These are phyloP conservation scores for Melitaea cinxia DNA, from an alignment of 1,140 invertebrate genomes.

Conservation along the genomic window DNA sequence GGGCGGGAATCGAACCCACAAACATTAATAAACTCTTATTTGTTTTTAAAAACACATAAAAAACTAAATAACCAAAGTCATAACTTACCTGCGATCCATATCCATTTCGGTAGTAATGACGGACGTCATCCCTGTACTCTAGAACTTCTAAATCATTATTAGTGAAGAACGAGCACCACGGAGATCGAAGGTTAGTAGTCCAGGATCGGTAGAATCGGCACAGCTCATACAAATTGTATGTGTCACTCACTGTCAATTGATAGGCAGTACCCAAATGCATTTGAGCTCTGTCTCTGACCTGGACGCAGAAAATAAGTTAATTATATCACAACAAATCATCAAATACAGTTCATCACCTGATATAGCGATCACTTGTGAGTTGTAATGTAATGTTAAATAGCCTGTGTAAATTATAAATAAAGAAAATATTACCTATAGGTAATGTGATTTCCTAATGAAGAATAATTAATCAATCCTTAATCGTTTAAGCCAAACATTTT, in stretches of 20 bases:
- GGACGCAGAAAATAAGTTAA: neutral
- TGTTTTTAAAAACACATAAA: neutral
- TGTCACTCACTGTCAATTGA: slow-evolving; percentile 44
- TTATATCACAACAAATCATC: too few species aligned
- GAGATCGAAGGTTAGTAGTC: slow-evolving; percentile 83
- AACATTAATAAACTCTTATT: too few species aligned
- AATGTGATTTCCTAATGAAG: too few species aligned
- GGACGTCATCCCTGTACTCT: slow-evolving; percentile 90
- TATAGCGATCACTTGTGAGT: too few species aligned
- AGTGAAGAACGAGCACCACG: slow-evolving; percentile 88
- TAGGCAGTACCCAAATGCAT: slow-evolving; percentile 49
- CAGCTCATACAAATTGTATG: slow-evolving; percentile 84
- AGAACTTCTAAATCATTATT: slow-evolving; percentile 86
- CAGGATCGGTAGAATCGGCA: slow-evolving; percentile 91
- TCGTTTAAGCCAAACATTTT: too few species aligned
- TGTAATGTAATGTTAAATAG: too few species aligned
- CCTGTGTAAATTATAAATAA: too few species aligned
- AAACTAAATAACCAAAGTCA: neutral
- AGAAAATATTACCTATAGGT: too few species aligned
- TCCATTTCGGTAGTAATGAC: slow-evolving; percentile 83
- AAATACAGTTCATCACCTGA: too few species aligned
- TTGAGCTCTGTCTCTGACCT: slow-evolving; percentile 60
- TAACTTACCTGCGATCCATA: slow-evolving; percentile 61
- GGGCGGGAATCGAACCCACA: too few species aligned
- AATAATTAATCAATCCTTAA: too few species aligned